A percentile compares a stretch with the other conserved stretches of the same genome.
phyloP scores from a whole-genome alignment of 2,113 vertebrate genomes.

The Oxygymnocypris stewartii region DNA sequence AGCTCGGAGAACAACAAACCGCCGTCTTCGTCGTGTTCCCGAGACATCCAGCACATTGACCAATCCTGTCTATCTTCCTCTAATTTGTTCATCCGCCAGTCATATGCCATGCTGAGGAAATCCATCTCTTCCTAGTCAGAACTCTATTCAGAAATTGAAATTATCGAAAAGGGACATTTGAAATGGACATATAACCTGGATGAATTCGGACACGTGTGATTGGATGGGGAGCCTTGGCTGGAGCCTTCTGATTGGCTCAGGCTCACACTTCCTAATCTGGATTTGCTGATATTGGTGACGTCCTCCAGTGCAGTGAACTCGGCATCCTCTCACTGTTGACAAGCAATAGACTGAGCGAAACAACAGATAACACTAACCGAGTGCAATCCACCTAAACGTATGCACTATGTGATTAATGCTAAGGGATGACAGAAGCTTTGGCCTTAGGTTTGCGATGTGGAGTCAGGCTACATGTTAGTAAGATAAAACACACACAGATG shows the following conservation, averaged over 20 bases:
- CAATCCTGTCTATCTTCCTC: slow-evolving; percentile 65
- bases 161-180: slow-evolving; percentile 19
- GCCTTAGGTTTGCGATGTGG: slow-evolving; percentile 62
- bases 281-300: slow-evolving; percentile 67
- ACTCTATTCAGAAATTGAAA: slow-evolving; percentile 34
- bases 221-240: slow-evolving; percentile 1
- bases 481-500: slow-evolving; percentile 36
- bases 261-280: slow-evolving; percentile 12
- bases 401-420: slow-evolving; percentile 70
- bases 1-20: slow-evolving; percentile 62
- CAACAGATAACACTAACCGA: slow-evolving; percentile 69
- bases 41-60: slow-evolving; percentile 69
- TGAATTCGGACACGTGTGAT: slow-evolving; percentile 17
- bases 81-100: slow-evolving; percentile 45
- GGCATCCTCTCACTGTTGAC: slow-evolving; percentile 71
- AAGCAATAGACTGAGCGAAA: slow-evolving; percentile 57
- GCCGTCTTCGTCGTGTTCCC: slow-evolving; percentile 62
- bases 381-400: slow-evolving; percentile 72
- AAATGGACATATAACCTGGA: slow-evolving; percentile 12
- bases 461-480: slow-evolving; percentile 43
- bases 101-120: slow-evolving; percentile 22
- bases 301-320: slow-evolving; percentile 69
- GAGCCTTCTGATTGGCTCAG: slow-evolving; percentile 35
- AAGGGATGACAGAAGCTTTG: slow-evolving; percentile 65
- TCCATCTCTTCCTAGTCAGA: slow-evolving; percentile 34